Base-by-base conservation (phyloP, 1,140 invertebrate genomes). In the Drosophila persimilis region DNA sequence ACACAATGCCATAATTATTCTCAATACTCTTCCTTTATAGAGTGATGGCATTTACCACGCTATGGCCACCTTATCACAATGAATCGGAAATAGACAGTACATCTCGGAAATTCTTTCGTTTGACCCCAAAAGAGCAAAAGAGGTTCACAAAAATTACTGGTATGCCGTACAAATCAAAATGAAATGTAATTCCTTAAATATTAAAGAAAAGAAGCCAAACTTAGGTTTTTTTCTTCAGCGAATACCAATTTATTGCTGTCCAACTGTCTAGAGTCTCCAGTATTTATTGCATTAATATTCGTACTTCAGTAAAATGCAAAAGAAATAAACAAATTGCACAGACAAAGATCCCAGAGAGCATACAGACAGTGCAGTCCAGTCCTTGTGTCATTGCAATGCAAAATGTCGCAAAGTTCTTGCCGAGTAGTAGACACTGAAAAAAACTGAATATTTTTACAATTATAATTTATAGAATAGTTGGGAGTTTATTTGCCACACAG, bases 381-480 rank as follows among this genome's bases (percentile, higher is more conserved):
- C 24, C 24, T 26, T 26, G 24, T 26, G 24, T 26, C 59, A 84
- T 64, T 76, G 62, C 64, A 46, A 70, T 70, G 64, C 77, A 44
- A 73, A 86, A 66, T 74, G 77, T 85, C 60, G 52, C 67, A 77
- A 77, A 80, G 77, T 63, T 63, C 60, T 65, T 59, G 35, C 35
- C 35, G 35, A 13, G 35, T 39, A 39, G 53, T 60, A 57, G 47
- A 63, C 53, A 51, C 65, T 15, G 2, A 39, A 39, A 39, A 41
- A 47, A 29, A 24, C 56, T 44, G 73, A 73, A 85, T 85, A 86
- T 52, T 66, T 85, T 85, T 80, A 63, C 80, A 85, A 86, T 86
- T 80, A 65, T 81, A 81, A 85, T 85, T 80, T 74, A 47, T 77
- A 63, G 71, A 80, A 77, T 70, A 52, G 62, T 67, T 61, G 63